Conservation (phyloP, 2,113 vertebrate genomes). For the Microtus montanus region DNA sequence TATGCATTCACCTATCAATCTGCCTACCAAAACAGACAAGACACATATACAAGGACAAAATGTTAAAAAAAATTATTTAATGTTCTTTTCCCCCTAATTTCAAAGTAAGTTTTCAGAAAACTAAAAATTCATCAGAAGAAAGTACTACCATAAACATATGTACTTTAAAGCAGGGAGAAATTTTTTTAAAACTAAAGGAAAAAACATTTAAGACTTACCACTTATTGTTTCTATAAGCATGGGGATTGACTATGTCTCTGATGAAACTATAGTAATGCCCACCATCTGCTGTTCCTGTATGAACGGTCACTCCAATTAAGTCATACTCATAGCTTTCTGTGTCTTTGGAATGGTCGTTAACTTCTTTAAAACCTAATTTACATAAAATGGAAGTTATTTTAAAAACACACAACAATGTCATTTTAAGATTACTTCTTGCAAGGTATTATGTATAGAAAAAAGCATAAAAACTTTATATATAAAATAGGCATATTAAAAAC, state of each 20-base stretch:
- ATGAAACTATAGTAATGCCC: conserved; percentile 99
- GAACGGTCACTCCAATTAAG: conserved; percentile 98
- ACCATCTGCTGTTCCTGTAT: conserved; percentile 98
- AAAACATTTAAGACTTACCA: conserved; percentile 88
- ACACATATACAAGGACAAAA: background rate
- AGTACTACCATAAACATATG: background rate
- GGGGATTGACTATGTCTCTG: conserved; percentile 96
- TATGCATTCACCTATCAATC: too few species aligned
- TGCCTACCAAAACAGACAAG: background rate
- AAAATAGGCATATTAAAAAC: conserved; percentile 34
- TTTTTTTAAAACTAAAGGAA: background rate
- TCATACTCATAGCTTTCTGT: conserved; percentile 98
- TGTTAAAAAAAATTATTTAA: background rate
- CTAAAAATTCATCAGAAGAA: conserved; percentile 33
- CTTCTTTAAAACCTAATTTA: conserved; percentile 93
- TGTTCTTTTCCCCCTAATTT: background rate
- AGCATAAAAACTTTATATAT: background rate
- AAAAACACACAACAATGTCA: conserved; percentile 24
- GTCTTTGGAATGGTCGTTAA: conserved; percentile 87
- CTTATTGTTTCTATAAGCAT: conserved; percentile 99
- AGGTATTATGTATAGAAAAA: conserved; percentile 3
- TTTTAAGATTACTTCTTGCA: conserved; percentile 8
- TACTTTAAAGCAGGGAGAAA: background rate
- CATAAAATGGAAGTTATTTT: conserved; percentile 4
- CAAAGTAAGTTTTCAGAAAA: conserved; percentile 4